Evolutionary conservation across 2,113 vertebrate species (phyloP), one percentile per base, ranked within the genome.

Genomic region (Oreotrochilus melanogaster): DNA sequence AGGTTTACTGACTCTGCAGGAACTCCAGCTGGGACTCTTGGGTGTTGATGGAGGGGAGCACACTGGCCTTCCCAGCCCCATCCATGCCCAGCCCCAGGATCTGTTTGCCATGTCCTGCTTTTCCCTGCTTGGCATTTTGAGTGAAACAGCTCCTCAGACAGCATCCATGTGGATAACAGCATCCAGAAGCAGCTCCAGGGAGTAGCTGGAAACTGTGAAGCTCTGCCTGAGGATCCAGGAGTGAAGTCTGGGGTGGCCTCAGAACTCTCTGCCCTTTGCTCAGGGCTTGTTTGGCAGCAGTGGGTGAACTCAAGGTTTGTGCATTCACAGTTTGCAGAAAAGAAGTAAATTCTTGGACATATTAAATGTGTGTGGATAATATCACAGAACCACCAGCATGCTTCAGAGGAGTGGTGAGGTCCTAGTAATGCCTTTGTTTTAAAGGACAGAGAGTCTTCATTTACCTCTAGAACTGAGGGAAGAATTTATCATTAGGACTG

Each of bases 11-110:
- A 99, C 99, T 99, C 92, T 99, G 99, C 33, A 99, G 93, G 95
- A 99, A 99, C 89, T 99, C 98, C 82, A 99, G 95, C 53, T 98
- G 98, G 56, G 97, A 90, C 78, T 98, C 98, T n/a, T 98, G 98
- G 5, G 95, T 98, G 97, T 78, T 97, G 97, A 99, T 51, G 31
- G 98, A 98, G 87, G 98, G 97, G 27, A 99, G 98, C 75, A 99
- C 73, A 60, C 99, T 99, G 11, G 98, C 99, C 95, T 99, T 99
- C n/a, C 99, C 99, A 4, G 99, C 98, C 61, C 99, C 99, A 11
- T 99, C 98, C 85, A 99, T 97, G 74, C 99, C 99, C 94, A 99
- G 96, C 35, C 99, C 98, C 89, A 99, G 97, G 25, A 99, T 98
- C 97, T 99, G 99, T 30, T 97, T 98, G 47, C 97, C 74, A 7